A percentile compares a stretch with the other conserved stretches of the same genome.
These are phyloP conservation scores for Sebastes fasciatus DNA, from an alignment of 2,113 vertebrate species.

Conservation along the genomic window DNA sequence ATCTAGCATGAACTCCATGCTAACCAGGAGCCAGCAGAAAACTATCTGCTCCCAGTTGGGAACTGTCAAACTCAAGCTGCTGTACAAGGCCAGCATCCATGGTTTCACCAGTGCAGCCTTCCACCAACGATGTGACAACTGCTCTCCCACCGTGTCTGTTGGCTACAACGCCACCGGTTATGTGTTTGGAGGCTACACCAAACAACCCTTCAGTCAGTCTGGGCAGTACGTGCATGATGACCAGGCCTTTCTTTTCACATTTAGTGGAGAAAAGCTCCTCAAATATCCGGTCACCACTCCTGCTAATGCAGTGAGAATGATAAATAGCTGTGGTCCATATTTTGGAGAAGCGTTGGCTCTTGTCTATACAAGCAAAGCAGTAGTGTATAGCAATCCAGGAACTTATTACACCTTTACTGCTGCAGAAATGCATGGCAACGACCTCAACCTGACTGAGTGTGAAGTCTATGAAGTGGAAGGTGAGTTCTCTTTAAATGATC, in stretches of 20 bases:
- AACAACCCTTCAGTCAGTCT: slow-evolving; percentile 54
- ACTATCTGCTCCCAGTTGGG: slow-evolving; percentile 56
- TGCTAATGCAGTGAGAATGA: slow-evolving; percentile 16
- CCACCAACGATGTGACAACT: slow-evolving; percentile 68
- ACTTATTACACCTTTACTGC: too few species aligned
- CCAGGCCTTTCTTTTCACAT: slow-evolving; percentile 77
- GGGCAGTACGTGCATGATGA: slow-evolving; percentile 48
- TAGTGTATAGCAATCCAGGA: too few species aligned
- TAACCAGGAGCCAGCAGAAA: slow-evolving; percentile 58
- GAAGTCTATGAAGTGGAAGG: slow-evolving; percentile 77
- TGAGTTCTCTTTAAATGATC: slow-evolving; percentile 24
- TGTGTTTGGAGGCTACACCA: slow-evolving; percentile 78
- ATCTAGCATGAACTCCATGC: slow-evolving; percentile 38
- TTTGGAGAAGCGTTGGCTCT: too few species aligned
- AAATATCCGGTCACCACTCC: slow-evolving; percentile 7
- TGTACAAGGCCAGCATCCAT: slow-evolving; percentile 77
- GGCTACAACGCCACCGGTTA: slow-evolving; percentile 74
- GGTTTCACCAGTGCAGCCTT: slow-evolving; percentile 61
- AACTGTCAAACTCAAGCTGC: slow-evolving; percentile 54
- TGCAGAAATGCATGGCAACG: slow-evolving; percentile 64
- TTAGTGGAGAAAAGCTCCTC: slow-evolving; percentile 25
- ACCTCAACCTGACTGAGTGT: slow-evolving; percentile 66
- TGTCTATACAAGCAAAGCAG: too few species aligned
- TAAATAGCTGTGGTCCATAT: rapidly evolving
- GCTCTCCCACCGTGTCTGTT: slow-evolving; percentile 73